A percentile compares a stretch with the other conserved stretches of the same genome.
Conservation (phyloP, 2,797 vertebrate genomes). For the Enteromius anoplus region DNA sequence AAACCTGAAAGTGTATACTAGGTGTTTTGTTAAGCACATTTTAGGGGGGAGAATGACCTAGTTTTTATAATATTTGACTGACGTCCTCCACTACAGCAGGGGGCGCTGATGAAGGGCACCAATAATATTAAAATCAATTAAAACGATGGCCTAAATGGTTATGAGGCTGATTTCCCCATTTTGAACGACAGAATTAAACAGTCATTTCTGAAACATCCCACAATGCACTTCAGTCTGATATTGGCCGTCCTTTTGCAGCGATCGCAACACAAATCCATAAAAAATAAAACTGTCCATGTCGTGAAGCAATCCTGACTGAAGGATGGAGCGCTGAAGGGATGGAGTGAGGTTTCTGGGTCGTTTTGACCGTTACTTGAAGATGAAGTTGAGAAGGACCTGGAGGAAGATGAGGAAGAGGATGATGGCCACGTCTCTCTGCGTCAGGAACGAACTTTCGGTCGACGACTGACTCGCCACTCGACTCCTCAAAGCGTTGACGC, state of each 20-base stretch:
- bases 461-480: conserved; percentile 76
- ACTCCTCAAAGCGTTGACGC: conserved; percentile 85
- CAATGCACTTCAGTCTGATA: conserved; percentile 21
- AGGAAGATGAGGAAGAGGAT: conserved; percentile 89
- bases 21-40: too few species aligned
- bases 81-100: not conserved
- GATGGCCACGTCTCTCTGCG: conserved; percentile 90
- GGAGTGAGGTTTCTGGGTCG: conserved; percentile 14
- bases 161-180: not conserved
- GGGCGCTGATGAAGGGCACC: not conserved
- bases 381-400: conserved; percentile 91
- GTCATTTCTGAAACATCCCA: conserved; percentile 40
- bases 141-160: not conserved
- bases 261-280: not conserved
- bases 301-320: not conserved
- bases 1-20: too few species aligned
- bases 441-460: conserved; percentile 84
- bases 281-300: not conserved
- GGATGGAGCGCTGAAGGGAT: not conserved
- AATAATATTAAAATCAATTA: not conserved
- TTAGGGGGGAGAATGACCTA: not conserved
- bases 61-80: not conserved
- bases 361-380: conserved; percentile 85
- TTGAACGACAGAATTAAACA: conserved; percentile 10
- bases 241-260: not conserved